Evolutionary conservation across 2,888 invertebrate genomes (phyloP), one percentile per base, ranked within the genome.

Genomic region (Limulus polyphemus): DNA sequence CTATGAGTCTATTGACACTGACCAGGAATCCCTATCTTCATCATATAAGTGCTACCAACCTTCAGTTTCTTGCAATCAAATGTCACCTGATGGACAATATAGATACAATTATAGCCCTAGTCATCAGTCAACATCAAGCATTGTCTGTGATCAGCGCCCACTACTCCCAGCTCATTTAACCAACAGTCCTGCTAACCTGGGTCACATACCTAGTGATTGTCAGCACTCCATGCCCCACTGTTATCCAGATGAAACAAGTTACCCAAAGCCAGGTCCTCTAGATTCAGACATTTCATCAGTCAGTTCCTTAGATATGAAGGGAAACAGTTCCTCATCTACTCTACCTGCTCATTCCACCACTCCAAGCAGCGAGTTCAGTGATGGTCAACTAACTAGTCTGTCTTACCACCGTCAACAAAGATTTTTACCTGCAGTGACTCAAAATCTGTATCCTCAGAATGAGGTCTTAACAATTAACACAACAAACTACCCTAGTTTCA

Each of bases 71-170:
- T 56, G 50, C 12, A 52, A 56, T 46, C 56, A 48, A 10, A 10
- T 48, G 7, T 51, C 56, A 17, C 57, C 56, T 32, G 63, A 63
- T 55, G 62, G 63, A 14, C 59, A 64, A 49, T 68, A 66, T 50
- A 60, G 66, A 32, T 60, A 62, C 49, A 60, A 62, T 16, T 65
- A 65, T 5, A 66, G 66, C 50, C 61, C 64, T n/a, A 68, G 68
- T 51, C 67, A 65, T 52, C 65, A 68, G 54, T 68, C 69, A 13
- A 68, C 69, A 11, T 69, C 67, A 2, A 68, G 67, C 32, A 32
- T 32, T 51, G 67, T 65, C 17, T 69, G 68, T 60, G 69, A 69
- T 17, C 67, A 69, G 47, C 55, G 67, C 47, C 69, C 69, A 46
- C 60, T 68, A 51, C 59, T 68, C 48, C 63, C 67, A 49, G 47